Evolutionary conservation across 1,140 invertebrate species (phyloP).

Genomic region (Drosophila rufa): DNA sequence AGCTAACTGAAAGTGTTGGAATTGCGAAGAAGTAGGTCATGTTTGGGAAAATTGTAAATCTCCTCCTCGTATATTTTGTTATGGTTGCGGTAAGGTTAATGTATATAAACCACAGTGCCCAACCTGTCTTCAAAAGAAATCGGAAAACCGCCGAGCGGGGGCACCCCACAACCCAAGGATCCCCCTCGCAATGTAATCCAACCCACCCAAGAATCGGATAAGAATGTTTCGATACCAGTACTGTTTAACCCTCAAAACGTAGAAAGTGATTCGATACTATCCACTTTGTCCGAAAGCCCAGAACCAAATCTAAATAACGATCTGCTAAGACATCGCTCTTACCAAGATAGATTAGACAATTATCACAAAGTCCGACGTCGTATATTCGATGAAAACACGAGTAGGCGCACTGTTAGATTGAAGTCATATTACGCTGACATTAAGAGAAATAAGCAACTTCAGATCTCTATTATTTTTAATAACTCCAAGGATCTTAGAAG

Average conservation of each 20-base stretch:
- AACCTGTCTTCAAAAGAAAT: neutral
- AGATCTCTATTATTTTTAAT: constrained; percentile 1
- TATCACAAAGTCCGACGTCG: neutral
- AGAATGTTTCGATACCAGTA: neutral
- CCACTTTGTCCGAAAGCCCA: neutral
- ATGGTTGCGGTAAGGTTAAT: neutral
- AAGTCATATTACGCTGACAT: neutral
- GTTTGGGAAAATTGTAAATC: neutral
- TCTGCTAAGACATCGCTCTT: neutral
- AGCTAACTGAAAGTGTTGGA: neutral
- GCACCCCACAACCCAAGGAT: neutral
- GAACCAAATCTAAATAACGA: neutral
- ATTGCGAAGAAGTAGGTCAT: neutral
- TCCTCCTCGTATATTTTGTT: neutral
- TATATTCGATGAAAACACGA: neutral
- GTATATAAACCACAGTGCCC: constrained; percentile 1
- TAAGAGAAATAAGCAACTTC: neutral
- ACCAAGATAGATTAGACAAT: constrained; percentile 1
- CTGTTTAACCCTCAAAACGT: too few species aligned
- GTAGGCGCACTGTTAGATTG: neutral
- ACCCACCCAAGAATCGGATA: neutral
- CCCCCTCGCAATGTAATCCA: constrained; percentile 1
- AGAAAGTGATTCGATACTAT: neutral
- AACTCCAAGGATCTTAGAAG: neutral
- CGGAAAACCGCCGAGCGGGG: neutral